Base-by-base conservation (phyloP, 30 jellyfish, hydroid and myxozoan genomes). In the Turritopsis rubra region DNA sequence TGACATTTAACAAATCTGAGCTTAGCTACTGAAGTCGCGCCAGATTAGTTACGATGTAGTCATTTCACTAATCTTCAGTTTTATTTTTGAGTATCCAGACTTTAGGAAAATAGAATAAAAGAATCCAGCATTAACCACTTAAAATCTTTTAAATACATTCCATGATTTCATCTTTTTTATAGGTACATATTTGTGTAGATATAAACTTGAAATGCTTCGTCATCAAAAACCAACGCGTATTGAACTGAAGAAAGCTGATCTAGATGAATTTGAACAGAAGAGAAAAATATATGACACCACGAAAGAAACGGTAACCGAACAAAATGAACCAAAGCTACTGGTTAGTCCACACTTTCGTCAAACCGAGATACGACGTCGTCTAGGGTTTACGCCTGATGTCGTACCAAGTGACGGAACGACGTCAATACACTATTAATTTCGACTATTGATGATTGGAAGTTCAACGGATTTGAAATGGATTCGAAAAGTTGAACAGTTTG, bases 311-410 rank as follows among this genome's bases (percentile, higher is more conserved):
- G 85, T 66, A 17, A 20, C 89, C 19, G 41, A 24, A 28, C 52
- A 65, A 54, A n/a, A 24, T 3, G 75, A 65, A 23, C 28, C 41
- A 22, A 20, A 52, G 28, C 75, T 26, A 24, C 85, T 80, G 54
- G 52, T 23, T 17, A 75, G 82, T 68, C 71, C 75, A 26, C 82
- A 70, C 65, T 76, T 81, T 20, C 68, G 82, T 73, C 95, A 89
- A 66, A 91, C 96, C 23, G 99, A 87, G 65, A 75, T 93, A 26
- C 85, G 90, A 60, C 83, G 95, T 72, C 89, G 99, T 30, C 83
- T 93, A 31, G 99, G 99, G 28, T 93, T 71, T 85, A 87, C 90
- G 30, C 99, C 99, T 1, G 92, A 88, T 28, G 79, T 87, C n/a
- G 90, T 88, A 7, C 88, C 90, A 19, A 88, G 89, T 73, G 99